phyloP scores from a whole-genome alignment of 2,888 invertebrate species.

The Phytoseiulus persimilis region DNA sequence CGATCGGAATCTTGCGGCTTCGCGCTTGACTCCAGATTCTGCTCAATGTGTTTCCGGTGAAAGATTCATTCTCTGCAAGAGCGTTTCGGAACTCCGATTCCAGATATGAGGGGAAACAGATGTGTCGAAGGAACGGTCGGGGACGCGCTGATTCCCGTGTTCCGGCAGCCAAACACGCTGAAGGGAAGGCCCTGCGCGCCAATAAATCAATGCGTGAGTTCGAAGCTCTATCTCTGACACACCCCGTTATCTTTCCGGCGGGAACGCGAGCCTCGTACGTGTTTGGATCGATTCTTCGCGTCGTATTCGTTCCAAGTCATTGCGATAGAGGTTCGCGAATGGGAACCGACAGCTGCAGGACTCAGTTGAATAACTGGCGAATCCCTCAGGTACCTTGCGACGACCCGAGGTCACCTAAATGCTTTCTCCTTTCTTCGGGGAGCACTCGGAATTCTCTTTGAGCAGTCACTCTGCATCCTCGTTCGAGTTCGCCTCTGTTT shows the following conservation, averaged over 20 bases:
- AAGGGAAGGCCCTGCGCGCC: not conserved
- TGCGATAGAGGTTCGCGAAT: no score
- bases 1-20: not conserved
- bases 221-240: not conserved
- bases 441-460: no score
- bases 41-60: not conserved
- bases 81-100: not conserved
- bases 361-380: no score
- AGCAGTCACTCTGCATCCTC: no score
- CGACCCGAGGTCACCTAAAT: no score
- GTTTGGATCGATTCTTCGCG: no score
- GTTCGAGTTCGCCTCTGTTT: no score
- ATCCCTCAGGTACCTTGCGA: no score
- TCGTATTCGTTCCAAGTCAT: no score
- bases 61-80: not conserved
- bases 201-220: not conserved
- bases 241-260: not conserved
- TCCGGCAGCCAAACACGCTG: not conserved
- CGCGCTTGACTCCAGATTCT: not conserved
- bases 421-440: no score
- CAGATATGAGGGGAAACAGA: not conserved
- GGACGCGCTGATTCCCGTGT: no score
- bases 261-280: not conserved
- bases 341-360: no score
- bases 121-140: not conserved